These are phyloP conservation scores for Saccostrea cuccullata DNA, from an alignment of 1,140 invertebrate genomes.

Conservation along the genomic window DNA sequence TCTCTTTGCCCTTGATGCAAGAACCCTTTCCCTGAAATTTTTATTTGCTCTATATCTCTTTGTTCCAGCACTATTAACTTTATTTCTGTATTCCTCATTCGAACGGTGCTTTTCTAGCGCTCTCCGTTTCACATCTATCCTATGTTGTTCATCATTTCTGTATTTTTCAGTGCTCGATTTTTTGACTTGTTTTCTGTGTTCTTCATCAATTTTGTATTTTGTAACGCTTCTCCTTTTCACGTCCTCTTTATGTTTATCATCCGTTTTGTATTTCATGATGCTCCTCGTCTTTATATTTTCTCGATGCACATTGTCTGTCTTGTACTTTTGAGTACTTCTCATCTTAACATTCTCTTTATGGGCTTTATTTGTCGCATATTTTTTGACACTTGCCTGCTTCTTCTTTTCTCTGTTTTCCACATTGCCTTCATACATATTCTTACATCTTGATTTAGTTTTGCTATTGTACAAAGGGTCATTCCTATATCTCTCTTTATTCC, in stretches of 20 bases:
- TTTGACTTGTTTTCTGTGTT: neutral
- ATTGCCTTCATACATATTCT: neutral
- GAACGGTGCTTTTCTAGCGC: too few relatives aligned
- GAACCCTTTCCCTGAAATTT: neutral
- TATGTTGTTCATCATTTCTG: too few relatives aligned
- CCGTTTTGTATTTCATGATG: too few relatives aligned
- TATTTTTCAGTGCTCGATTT: neutral
- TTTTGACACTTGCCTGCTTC: neutral
- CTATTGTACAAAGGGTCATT: too few relatives aligned
- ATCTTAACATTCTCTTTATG: slow-evolving; percentile 23
- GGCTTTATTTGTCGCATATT: slow-evolving; percentile 17
- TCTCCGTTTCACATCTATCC: too few relatives aligned
- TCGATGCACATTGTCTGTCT: neutral
- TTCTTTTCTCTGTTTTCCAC: neutral
- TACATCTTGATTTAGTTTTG: too few relatives aligned
- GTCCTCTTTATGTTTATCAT: too few relatives aligned
- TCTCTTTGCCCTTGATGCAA: neutral
- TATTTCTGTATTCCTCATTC: too few relatives aligned
- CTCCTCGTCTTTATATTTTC: neutral
- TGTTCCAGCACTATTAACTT: too few relatives aligned
- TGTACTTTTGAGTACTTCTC: neutral
- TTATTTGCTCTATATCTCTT: neutral
- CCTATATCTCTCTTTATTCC: too few relatives aligned
- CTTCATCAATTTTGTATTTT: neutral
- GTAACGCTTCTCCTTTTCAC: neutral